A percentile compares a stretch with the other conserved stretches of the same genome.
Conservation (phyloP, 2,113 vertebrate genomes). For the Dunckerocampus dactyliophorus region DNA sequence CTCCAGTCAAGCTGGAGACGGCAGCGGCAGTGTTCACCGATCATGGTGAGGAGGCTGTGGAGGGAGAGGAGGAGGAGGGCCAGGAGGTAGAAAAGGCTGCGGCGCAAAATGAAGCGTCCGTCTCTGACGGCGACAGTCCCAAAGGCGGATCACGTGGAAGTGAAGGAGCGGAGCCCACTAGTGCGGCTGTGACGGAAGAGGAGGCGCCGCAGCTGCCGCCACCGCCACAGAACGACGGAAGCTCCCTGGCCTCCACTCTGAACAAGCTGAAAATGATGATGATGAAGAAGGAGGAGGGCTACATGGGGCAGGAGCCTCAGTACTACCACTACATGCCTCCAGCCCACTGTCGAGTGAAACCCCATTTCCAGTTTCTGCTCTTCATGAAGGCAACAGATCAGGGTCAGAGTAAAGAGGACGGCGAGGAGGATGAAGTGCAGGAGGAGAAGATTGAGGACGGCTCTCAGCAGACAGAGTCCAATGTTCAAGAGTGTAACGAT, state of each 20-base stretch:
- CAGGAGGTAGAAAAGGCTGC: conserved; percentile 77
- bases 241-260: conserved; percentile 83
- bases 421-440: conserved; percentile 57
- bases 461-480: conserved; percentile 23
- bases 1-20: conserved; percentile 91
- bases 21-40: conserved; percentile 93
- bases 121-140: conserved; percentile 70
- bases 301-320: conserved; percentile 81
- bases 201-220: conserved; percentile 8
- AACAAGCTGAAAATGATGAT: conserved; percentile 94
- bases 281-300: conserved; percentile 91
- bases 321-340: conserved; percentile 98
- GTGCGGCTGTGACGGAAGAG: conserved; percentile 40
- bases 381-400: conserved; percentile 97
- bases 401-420: conserved; percentile 66
- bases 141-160: conserved; percentile 54
- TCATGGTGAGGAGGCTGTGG: conserved; percentile 79
- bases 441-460: conserved; percentile 37
- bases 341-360: conserved; percentile 94
- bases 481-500: conserved; percentile 27
- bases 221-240: conserved; percentile 76
- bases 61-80: conserved; percentile 82
- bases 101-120: conserved; percentile 60
- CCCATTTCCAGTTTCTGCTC: conserved; percentile 93
- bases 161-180: conserved; percentile 41